Evolutionary conservation across 2,888 invertebrate species (phyloP).

Genomic region (Morpho helenor): DNA sequence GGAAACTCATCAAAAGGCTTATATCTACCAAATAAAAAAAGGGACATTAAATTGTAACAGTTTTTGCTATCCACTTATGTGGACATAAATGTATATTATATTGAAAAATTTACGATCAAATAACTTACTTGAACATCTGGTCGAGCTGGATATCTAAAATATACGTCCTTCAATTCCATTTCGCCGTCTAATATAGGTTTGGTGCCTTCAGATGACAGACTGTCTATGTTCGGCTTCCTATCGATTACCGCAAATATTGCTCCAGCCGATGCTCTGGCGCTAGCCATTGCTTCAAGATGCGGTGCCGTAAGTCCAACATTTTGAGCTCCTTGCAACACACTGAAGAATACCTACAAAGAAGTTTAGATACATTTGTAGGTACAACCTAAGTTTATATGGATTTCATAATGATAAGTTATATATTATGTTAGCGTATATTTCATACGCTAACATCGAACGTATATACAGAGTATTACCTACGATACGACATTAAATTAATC

Average conservation of each 20-base stretch:
- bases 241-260: conserved; percentile 87
- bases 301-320: conserved; percentile 87
- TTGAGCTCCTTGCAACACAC: conserved; percentile 87
- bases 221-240: conserved; percentile 84
- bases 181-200: conserved; percentile 80
- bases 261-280: conserved; percentile 85
- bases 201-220: conserved; percentile 80
- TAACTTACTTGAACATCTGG: conserved; percentile 81
- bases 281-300: conserved; percentile 85
- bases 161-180: conserved; percentile 83
- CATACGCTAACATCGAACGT: too few relatives aligned
- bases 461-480: too few relatives aligned
- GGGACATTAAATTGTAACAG: too few relatives aligned
- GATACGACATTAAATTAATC: too few relatives aligned
- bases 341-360: conserved; percentile 83
- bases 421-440: too few relatives aligned
- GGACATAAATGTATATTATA: too few relatives aligned
- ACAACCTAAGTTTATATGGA: neutral
- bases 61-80: too few relatives aligned
- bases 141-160: conserved; percentile 88
- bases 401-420: too few relatives aligned
- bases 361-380: neutral
- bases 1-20: too few relatives aligned
- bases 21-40: too few relatives aligned
- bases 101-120: neutral